A percentile compares a stretch with the other conserved stretches of the same genome.
phyloP scores from a whole-genome alignment of 23 tunicate genomes.

The Halocynthia roretzi region DNA sequence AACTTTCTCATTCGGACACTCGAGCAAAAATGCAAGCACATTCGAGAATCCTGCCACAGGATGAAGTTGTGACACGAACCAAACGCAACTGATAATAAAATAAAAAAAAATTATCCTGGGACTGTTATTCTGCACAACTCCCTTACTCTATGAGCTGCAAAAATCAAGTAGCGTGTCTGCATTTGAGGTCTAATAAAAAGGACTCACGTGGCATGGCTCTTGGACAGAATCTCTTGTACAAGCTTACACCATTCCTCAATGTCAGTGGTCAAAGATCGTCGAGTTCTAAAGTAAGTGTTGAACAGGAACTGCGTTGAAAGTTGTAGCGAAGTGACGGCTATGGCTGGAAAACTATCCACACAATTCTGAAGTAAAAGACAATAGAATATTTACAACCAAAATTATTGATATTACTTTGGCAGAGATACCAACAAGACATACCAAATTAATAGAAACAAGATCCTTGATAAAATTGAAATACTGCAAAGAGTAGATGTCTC shows the following conservation, averaged over 20 bases:
- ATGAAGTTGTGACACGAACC: constrained; percentile 62
- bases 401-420: background rate
- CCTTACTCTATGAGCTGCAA: too few species aligned
- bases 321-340: constrained; percentile 75
- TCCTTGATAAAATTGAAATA: constrained; percentile 50
- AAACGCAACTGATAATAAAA: constrained; percentile 36
- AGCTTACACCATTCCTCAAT: constrained; percentile 38
- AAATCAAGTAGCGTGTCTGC: too few species aligned
- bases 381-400: background rate
- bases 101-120: background rate
- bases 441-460: constrained; percentile 54
- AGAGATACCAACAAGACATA: constrained; percentile 11
- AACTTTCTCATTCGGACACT: constrained; percentile 70
- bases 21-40: constrained; percentile 62
- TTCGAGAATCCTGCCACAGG: constrained; percentile 39
- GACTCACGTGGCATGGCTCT: constrained; percentile 70
- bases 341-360: constrained; percentile 48
- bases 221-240: constrained; percentile 36
- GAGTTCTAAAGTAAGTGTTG: constrained; percentile 71
- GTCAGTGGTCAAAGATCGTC: constrained; percentile 34
- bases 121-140: too few species aligned
- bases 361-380: constrained; percentile 38
- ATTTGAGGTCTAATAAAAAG: too few species aligned
- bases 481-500: constrained; percentile 46
- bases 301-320: constrained; percentile 65